Percentiles rank a stretch among this genome's conserved stretches.
Evolutionary conservation across 2,797 vertebrate species (phyloP).

Genomic region (Trachurus trachurus): DNA sequence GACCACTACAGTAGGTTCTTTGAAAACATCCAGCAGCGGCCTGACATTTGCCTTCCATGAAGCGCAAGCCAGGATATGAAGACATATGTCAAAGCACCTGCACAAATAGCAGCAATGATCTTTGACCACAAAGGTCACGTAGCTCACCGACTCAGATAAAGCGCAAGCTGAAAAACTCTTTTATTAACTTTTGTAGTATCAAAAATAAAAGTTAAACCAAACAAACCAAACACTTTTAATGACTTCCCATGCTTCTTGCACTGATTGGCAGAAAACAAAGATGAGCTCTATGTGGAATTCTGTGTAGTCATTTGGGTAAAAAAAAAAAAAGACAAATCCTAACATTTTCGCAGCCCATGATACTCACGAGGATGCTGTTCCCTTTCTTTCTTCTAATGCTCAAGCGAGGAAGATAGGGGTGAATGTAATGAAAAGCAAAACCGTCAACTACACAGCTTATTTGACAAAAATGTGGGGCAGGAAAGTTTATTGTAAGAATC

Average conservation of each 20-base stretch:
- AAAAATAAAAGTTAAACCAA: conserved; percentile 17
- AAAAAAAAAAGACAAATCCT: conserved; percentile 26
- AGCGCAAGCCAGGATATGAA: conserved; percentile 45
- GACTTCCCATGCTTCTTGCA: conserved; percentile 6
- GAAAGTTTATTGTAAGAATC: conserved; percentile 70
- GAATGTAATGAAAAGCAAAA: conserved; percentile 51
- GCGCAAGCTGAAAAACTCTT: conserved; percentile 1
- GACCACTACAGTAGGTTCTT: conserved; percentile 29
- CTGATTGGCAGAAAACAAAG: conserved; percentile 11
- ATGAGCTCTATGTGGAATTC: conserved; percentile 17
- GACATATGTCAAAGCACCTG: conserved; percentile 50
- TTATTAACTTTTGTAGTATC: background rate
- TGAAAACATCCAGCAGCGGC: conserved; percentile 39
- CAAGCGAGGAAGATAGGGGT: conserved; percentile 24
- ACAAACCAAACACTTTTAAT: conserved; percentile 15
- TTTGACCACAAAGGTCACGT: conserved; percentile 38
- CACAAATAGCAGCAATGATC: conserved; percentile 57
- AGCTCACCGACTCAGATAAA: conserved; percentile 10
- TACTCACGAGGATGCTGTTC: conserved; percentile 41
- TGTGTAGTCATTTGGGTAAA: conserved; percentile 32
- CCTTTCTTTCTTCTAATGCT: conserved; percentile 28
- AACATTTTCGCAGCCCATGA: conserved; percentile 22
- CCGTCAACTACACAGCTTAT: conserved; percentile 49
- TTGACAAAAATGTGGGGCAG: conserved; percentile 68
- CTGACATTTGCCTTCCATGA: conserved; percentile 48